Base-by-base conservation (phyloP, 2,113 vertebrate genomes). In the Cyphomyrus plagiostoma region DNA sequence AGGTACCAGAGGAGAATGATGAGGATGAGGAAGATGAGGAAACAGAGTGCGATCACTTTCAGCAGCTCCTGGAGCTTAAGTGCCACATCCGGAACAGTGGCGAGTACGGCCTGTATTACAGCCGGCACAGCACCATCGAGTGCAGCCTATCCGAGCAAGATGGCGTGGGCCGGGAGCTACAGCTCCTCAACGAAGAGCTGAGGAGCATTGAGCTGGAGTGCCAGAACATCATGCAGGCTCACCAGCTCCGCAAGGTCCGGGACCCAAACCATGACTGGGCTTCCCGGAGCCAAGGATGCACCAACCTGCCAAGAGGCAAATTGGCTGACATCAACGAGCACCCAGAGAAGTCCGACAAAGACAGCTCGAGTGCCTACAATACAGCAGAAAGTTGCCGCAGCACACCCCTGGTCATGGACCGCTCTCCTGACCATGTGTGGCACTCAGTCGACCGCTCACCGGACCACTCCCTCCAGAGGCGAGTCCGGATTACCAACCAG, bases 211-310 rank as follows among this genome's bases (percentile, higher is more conserved):
- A 99, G 93, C 96, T 97, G 0, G 98, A 99, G 91, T 99, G 98
- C 93, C 98, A 99, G 94, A 99, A 95, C 90, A 99, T 99, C 93
- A 99, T 99, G 98, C 96, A 98, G 91, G 97, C 98, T 11, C 98
- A 98, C 91, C 95, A 93, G 88, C 96, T 97, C 66, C 97, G 96
- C 90, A 97, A 97, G 89, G 93, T 93, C 88, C 95, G 94, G 53
- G 95, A 96, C 87, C 94, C 95, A 15, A 94, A 94, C 0, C 93
- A 94, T 92, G 95, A 96, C 45, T 45, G 90, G 93, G 70, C 62
- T 89, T 9, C 91, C 39, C 70, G 89, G 45, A 93, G 80, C 89
- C 91, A 91, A 66, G 94, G 93, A 89, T 93, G 94, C 0, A 90
- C 89, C 88, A 91, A 90, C 10, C 1, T 48, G 70, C 92, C 77